Percentiles rank a stretch among this genome's conserved stretches.
phyloP scores from a whole-genome alignment of 2,113 vertebrate species.

The Pao palembangensis region DNA sequence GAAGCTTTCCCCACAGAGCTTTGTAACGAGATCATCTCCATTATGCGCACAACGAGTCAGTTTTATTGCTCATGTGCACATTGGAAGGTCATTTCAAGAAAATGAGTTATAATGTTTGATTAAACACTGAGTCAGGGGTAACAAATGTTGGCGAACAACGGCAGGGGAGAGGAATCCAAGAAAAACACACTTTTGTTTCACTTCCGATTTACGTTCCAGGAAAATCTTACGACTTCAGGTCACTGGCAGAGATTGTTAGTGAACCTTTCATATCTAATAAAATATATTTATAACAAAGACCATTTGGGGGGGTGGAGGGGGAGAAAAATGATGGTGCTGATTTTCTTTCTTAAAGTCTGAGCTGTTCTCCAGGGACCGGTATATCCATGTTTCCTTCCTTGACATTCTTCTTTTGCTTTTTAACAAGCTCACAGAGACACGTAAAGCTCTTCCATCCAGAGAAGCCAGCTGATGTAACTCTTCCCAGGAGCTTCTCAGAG shows the following conservation, averaged over 20 bases:
- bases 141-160: slow-evolving; percentile 35
- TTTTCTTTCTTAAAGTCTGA: slow-evolving; percentile 55
- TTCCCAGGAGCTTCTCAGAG: slow-evolving; percentile 38
- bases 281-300: slow-evolving; percentile 58
- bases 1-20: too few species aligned
- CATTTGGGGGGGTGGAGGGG: slow-evolving; percentile 25
- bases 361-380: slow-evolving; percentile 50
- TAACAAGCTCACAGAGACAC: slow-evolving; percentile 65
- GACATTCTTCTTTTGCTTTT: slow-evolving; percentile 65
- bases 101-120: slow-evolving; percentile 39
- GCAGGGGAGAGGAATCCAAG: slow-evolving; percentile 41
- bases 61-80: too few species aligned
- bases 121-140: slow-evolving; percentile 27
- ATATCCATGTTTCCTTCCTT: slow-evolving; percentile 58
- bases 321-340: slow-evolving; percentile 26
- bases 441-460: slow-evolving; percentile 53
- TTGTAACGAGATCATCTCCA: too few species aligned
- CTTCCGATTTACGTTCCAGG: slow-evolving; percentile 69
- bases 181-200: slow-evolving; percentile 59
- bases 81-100: slow-evolving; percentile 31
- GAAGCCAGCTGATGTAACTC: slow-evolving; percentile 54
- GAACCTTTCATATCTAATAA: slow-evolving; percentile 65
- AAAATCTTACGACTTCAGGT: slow-evolving; percentile 60
- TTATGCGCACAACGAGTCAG: too few species aligned
- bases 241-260: slow-evolving; percentile 49